A percentile compares a stretch with the other conserved stretches of the same genome.
Conservation (phyloP, 1,140 invertebrate genomes). For the Schmidtea mediterranea region DNA sequence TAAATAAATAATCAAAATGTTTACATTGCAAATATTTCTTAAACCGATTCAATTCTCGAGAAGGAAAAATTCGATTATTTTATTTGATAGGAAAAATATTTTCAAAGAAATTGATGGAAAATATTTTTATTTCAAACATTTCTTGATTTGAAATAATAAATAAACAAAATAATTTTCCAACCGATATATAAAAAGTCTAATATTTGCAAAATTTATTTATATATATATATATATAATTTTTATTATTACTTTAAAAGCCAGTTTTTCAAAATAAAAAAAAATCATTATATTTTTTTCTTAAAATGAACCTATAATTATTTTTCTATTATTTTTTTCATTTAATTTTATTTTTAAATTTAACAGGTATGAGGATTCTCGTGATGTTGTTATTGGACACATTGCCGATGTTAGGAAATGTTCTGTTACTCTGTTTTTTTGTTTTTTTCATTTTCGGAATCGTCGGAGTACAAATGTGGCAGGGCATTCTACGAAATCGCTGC, state of each 20-base stretch:
- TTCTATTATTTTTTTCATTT: not conserved
- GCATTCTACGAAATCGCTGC: constrained; percentile 69
- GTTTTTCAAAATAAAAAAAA: not conserved
- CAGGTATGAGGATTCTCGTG: constrained; percentile 88
- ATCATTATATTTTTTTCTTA: not conserved
- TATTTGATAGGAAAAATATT: no score
- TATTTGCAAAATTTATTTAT: no score
- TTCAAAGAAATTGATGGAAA: no score
- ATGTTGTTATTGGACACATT: constrained; percentile 93
- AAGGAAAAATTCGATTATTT: no score
- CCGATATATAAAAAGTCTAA: no score
- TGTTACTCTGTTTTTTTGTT: constrained; percentile 93
- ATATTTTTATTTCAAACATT: no score
- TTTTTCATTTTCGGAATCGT: constrained; percentile 99
- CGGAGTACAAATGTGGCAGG: constrained; percentile 94
- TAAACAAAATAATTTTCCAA: no score
- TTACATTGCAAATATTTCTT: no score
- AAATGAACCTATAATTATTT: not conserved
- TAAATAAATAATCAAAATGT: no score
- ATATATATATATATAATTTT: no score
- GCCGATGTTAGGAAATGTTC: constrained; percentile 91
- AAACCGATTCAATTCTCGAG: no score
- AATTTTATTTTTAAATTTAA: constrained; percentile 4
- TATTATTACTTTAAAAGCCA: not conserved
- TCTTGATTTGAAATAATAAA: no score